phyloP scores from a whole-genome alignment of 1,140 invertebrate species.

The Drosophila nannoptera region DNA sequence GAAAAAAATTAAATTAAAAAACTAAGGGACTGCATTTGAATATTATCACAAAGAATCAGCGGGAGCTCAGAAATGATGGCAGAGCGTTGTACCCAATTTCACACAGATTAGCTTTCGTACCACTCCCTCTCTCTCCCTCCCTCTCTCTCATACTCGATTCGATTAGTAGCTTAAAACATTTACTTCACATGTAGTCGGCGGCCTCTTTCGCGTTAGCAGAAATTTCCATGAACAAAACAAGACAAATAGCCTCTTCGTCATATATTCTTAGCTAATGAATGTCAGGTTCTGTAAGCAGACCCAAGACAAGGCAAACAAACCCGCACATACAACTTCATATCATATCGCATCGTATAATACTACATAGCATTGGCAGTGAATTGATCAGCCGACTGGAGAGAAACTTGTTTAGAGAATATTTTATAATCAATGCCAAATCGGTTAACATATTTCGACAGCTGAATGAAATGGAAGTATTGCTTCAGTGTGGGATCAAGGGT shows the following conservation, averaged over 20 bases:
- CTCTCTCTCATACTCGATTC: too few relatives aligned
- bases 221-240: not conserved
- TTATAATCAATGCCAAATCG: constrained; percentile 30
- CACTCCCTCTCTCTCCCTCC: too few relatives aligned
- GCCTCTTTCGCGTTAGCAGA: constrained; percentile 5
- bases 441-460: constrained; percentile 21
- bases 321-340: constrained; percentile 17
- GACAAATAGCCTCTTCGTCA: constrained; percentile 21
- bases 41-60: too few relatives aligned
- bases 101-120: too few relatives aligned
- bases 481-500: too few relatives aligned
- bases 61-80: too few relatives aligned
- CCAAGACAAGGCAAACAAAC: constrained; percentile 13
- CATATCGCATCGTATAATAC: not conserved
- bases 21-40: too few relatives aligned
- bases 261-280: constrained; percentile 21
- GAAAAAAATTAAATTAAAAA: too few relatives aligned
- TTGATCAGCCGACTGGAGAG: constrained; percentile 9
- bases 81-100: too few relatives aligned
- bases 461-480: not conserved
- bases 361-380: not conserved
- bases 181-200: not conserved
- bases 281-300: constrained; percentile 18
- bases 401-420: constrained; percentile 33
- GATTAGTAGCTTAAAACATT: constrained; percentile 2